A percentile compares a stretch with the other conserved stretches of the same genome.
Conservation (phyloP, 2,797 vertebrate genomes). For the Carcharodon carcharias region DNA sequence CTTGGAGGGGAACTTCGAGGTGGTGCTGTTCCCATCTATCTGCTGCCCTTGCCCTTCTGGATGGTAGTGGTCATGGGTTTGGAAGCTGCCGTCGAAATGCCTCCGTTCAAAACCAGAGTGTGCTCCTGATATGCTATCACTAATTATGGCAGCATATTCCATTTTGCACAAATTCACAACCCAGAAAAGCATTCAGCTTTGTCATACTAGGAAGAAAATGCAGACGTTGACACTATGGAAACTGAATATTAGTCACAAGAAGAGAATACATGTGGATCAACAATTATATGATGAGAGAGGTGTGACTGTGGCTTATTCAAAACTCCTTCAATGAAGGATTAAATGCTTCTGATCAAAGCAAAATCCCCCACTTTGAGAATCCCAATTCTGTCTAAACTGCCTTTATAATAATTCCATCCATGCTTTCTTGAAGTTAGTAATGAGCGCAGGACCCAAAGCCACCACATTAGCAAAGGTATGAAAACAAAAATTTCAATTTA, state of each 20-base stretch:
- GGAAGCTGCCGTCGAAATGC: no score
- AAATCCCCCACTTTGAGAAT: background rate
- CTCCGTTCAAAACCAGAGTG: no score
- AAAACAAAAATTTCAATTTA: background rate
- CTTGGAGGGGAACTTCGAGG: no score
- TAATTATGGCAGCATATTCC: background rate
- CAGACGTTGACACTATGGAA: background rate
- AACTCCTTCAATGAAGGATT: background rate
- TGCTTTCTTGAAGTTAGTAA: background rate
- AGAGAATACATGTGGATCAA: background rate
- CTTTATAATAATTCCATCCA: background rate
- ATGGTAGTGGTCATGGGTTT: no score
- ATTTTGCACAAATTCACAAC: background rate
- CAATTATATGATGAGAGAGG: background rate
- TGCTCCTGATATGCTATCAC: background rate
- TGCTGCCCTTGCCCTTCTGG: no score
- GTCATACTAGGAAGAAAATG: background rate
- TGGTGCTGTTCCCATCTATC: no score
- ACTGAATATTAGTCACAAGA: background rate
- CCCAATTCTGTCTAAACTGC: background rate
- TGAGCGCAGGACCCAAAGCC: background rate
- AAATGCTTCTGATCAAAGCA: background rate
- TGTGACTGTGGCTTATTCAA: background rate
- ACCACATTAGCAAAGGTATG: background rate
- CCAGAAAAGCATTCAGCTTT: background rate